Evolutionary conservation across 2,888 invertebrate species (phyloP).

Genomic region (Macrosoma leucophasiata): DNA sequence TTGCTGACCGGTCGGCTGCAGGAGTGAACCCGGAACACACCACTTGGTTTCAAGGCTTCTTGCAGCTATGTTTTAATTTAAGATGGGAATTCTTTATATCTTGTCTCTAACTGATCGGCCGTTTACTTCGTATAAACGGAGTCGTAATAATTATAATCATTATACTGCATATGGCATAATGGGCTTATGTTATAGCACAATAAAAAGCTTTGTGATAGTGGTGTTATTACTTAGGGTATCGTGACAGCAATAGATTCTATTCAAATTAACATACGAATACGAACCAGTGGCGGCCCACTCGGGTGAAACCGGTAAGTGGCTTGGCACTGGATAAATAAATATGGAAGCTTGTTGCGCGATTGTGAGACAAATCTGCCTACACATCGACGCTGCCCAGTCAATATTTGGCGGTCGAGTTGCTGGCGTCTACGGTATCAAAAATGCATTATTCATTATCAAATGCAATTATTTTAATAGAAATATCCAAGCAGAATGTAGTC

Average conservation of each 20-base stretch:
- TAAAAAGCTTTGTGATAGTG: no score
- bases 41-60: conserved; percentile 56
- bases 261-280: conserved; percentile 31
- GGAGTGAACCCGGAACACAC: conserved; percentile 62
- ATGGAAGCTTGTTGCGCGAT: conserved; percentile 65
- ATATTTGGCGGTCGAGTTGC: conserved; percentile 19
- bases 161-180: no score
- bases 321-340: conserved; percentile 63
- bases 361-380: conserved; percentile 67
- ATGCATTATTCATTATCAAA: no score
- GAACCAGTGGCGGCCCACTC: conserved; percentile 57
- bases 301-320: conserved; percentile 63
- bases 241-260: conserved; percentile 28
- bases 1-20: conserved; percentile 49
- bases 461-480: no score
- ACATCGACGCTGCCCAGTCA: conserved; percentile 33
- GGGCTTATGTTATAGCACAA: no score
- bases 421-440: no score
- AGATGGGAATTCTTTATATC: conserved; percentile 33
- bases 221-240: conserved; percentile 16
- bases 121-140: no score
- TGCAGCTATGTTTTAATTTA: no score
- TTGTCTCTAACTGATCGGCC: conserved; percentile 27
- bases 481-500: no score
- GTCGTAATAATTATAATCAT: no score